These are phyloP conservation scores for Drosophila lowei DNA, from an alignment of 1,140 invertebrate species.

Conservation along the genomic window DNA sequence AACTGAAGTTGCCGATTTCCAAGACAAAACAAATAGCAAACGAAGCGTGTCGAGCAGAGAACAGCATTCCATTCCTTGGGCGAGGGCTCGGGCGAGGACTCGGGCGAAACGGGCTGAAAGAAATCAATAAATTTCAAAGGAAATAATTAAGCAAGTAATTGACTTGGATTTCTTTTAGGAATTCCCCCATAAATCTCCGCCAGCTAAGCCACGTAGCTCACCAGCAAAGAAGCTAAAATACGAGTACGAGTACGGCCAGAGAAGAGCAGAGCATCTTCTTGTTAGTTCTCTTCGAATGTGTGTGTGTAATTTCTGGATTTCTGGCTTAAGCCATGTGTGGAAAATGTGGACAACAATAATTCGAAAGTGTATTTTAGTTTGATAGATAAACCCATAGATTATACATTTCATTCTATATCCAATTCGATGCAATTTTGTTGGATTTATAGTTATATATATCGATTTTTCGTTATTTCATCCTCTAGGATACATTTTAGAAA, in stretches of 20 bases:
- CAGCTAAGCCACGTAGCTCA: slow-evolving; percentile 63
- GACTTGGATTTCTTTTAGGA: slow-evolving; percentile 82
- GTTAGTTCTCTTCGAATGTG: slow-evolving; percentile 34
- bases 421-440: too few relatives aligned
- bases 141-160: slow-evolving; percentile 83
- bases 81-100: not conserved
- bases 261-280: slow-evolving; percentile 23
- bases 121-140: slow-evolving; percentile 82
- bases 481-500: too few relatives aligned
- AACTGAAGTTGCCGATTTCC: slow-evolving; percentile 39
- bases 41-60: slow-evolving; percentile 48
- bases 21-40: slow-evolving; percentile 70
- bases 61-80: too few relatives aligned
- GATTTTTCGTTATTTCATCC: too few relatives aligned
- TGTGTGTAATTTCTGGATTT: slow-evolving; percentile 56
- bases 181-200: slow-evolving; percentile 80
- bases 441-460: too few relatives aligned
- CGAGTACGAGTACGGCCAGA: slow-evolving; percentile 14
- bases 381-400: too few relatives aligned
- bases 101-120: slow-evolving; percentile 23
- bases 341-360: too few relatives aligned
- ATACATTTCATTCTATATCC: too few relatives aligned
- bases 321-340: slow-evolving; percentile 39
- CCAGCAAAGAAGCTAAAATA: slow-evolving; percentile 37
- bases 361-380: slow-evolving; percentile 7